phyloP scores from a whole-genome alignment of 2,888 invertebrate genomes.

The Callyntrura guangdongensis region DNA sequence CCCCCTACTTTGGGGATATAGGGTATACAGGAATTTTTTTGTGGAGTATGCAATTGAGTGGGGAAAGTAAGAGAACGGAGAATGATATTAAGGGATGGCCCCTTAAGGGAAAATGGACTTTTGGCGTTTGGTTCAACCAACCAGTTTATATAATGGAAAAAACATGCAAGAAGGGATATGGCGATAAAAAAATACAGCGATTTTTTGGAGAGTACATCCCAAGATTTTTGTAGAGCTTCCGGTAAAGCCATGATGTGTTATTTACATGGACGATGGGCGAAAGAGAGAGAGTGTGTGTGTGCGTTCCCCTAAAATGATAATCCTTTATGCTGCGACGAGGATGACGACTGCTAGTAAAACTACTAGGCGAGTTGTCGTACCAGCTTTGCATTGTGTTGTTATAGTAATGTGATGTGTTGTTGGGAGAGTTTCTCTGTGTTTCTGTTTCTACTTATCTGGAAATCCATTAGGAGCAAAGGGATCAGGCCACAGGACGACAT shows the following conservation, averaged over 20 bases:
- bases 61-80: no score
- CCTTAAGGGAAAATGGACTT: no score
- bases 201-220: background rate
- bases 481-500: background rate
- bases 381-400: background rate
- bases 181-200: background rate
- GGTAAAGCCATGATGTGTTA: background rate
- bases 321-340: background rate
- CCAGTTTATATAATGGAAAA: no score
- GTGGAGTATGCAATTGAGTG: no score
- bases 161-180: background rate
- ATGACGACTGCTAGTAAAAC: background rate
- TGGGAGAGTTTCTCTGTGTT: background rate
- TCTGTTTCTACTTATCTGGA: background rate
- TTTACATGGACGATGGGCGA: background rate
- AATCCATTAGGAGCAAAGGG: conserved; percentile 1
- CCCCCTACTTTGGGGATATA: no score
- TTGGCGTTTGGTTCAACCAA: no score
- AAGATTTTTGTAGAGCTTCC: background rate
- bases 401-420: background rate
- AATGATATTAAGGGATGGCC: no score
- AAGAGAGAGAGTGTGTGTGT: background rate
- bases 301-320: background rate
- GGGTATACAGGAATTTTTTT: no score
- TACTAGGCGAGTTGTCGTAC: background rate